Evolutionary conservation across 2,888 invertebrate genomes (phyloP), one percentile per base, ranked within the genome.

Genomic region (Epicampocera succincta): DNA sequence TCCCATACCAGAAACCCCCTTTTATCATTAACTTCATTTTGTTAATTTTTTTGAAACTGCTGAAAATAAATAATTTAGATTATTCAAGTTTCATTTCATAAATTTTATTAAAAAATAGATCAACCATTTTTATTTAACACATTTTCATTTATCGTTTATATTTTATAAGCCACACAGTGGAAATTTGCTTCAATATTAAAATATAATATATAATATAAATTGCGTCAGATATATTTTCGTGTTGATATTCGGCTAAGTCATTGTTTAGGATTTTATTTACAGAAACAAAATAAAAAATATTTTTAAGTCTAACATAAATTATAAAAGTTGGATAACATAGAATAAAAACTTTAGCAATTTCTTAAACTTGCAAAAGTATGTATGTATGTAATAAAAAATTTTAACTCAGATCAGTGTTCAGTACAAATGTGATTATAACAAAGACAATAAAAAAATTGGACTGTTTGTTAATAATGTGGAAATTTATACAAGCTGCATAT

Each of bases 91-190:
- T 33, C 21, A 21, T 54, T 54, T 54, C 9, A 54, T 58, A 2
- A 63, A 50, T 72, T 80, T 80, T 80, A 65, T 76, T 68, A 63
- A 77, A 81, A 81, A 81, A 78, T 78, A 75, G 9, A 75, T 78
- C 71, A 82, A 78, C 74, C 71, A 71, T 74, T 73, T 74, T 65
- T 33, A 5, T 72, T 17, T 44, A 74, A 75, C 71, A 71, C 69
- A 78, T 65, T 46, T 77, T 61, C 60, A 66, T 73, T 77, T 77
- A 54, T 56, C 29, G 19, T 71, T 68, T 74, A 74, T 63, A 63
- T 54, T 60, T 69, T 68, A 68, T 73, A 74, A 78, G 82, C 78
- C 78, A 82, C 82, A 78, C 61, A 78, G 82, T 82, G 78, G 78
- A 82, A 82, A 82, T 60, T 78, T 74, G 78, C 71, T 82, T 81